Evolutionary conservation across 2,888 invertebrate genomes (phyloP).

Genomic region (Pogonocherus hispidulus): DNA sequence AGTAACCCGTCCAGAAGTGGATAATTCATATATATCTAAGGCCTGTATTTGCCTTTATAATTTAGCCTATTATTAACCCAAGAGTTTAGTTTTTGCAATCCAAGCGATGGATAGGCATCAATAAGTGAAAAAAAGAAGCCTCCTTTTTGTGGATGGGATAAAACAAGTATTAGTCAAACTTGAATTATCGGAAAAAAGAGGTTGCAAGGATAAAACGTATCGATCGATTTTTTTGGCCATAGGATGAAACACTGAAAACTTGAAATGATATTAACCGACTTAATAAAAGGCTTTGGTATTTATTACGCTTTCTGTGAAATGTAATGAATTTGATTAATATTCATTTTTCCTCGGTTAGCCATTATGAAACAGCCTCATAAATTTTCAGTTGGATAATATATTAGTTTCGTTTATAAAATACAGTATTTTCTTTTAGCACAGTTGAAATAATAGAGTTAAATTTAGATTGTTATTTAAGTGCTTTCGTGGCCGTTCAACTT

Average conservation of each 20-base stretch:
- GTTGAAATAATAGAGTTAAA: conserved; percentile 22
- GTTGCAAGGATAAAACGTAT: not conserved
- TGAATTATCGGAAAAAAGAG: conserved; percentile 5
- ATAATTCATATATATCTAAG: not conserved
- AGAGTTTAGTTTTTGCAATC: conserved; percentile 7
- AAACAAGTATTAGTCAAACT: conserved; percentile 9
- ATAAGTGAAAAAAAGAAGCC: not conserved
- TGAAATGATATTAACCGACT: conserved; percentile 3
- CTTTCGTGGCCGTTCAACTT: not conserved
- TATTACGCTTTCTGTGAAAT: conserved; percentile 6
- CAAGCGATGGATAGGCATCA: not conserved
- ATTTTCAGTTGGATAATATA: conserved; percentile 17
- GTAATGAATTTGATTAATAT: conserved; percentile 18
- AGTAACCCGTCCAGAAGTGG: not conserved
- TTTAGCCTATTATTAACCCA: not conserved
- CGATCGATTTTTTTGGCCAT: not conserved
- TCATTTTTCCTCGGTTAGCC: conserved; percentile 14
- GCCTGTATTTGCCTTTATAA: conserved; percentile 13
- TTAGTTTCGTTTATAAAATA: conserved; percentile 25
- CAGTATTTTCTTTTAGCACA: conserved; percentile 13
- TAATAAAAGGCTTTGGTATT: conserved; percentile 2
- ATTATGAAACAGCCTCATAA: conserved; percentile 15
- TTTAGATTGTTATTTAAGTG: conserved; percentile 16
- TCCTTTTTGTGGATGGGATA: not conserved
- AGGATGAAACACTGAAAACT: not conserved